Evolutionary conservation across 2,888 invertebrate genomes (phyloP), one percentile per base, ranked within the genome.

Genomic region (Eubasilissa splendida): DNA sequence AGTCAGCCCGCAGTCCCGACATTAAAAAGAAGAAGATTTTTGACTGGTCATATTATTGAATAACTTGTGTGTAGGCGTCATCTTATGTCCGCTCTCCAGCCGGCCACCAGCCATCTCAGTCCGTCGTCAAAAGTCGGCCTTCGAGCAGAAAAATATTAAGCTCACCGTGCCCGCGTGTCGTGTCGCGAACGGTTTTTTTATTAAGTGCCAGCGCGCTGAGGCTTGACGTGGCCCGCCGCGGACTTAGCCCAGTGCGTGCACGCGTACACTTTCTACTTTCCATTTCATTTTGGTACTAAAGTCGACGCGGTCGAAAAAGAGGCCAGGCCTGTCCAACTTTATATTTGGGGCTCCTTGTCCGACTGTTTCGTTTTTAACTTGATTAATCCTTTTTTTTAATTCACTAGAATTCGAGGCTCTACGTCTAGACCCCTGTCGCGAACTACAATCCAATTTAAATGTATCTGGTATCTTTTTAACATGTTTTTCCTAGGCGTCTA

Each of bases 211-310:
- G 10, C 2, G 58, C 11, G 56, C 58, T 56, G 33, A n/a, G n/a
- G 56, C 12, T 33, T n/a, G 56, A 8, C n/a, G 53, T 10, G 54
- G 22, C 33, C 60, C 14, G 22, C 60, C 22, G 65, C 5, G 65
- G 42, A 31, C n/a, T 11, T n/a, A n/a, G 66, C 11, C 89, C 92
- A 85, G 92, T 93, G 81, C 71, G 68, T 71, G 60, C 31, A 53
- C 52, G 77, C 53, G 53, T 71, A 52, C 50, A 71, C 82, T 82
- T 82, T 82, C 82, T 82, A 82, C 82, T 82, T 82, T 82, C 82
- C 73, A 70, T 82, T 82, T 82, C 82, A 79, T 82, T 82, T 54
- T 56, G 58, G 52, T 70, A 14, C 53, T n/a, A 33, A 66, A 76
- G 33, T 68, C 80, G 77, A 73, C 12, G 60, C n/a, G 77, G 80